Evolutionary conservation across 2,113 vertebrate genomes (phyloP), one percentile per base, ranked within the genome.

Genomic region (Crocuta crocuta): DNA sequence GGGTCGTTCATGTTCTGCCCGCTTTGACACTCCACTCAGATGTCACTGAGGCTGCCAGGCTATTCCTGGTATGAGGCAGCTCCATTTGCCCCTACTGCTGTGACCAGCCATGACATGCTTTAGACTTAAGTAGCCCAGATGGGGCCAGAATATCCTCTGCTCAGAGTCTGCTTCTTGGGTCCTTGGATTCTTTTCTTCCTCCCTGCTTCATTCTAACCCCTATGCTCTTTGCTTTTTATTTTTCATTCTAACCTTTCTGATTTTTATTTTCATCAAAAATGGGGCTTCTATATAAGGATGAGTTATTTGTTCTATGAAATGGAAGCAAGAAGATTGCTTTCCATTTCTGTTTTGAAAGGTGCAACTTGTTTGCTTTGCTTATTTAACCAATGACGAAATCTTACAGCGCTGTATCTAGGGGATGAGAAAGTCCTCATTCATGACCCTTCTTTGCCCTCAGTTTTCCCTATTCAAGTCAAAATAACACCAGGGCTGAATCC

Each of bases 291-390:
- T 24, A 53, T 28, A 74, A 87, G 48, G 74, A 23, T 68, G 35
- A 73, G 66, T 89, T 66, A 73, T 21, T 39, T 87, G 48, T 53
- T 88, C 53, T 88, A 21, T 74, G 45, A 89, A 82, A 91, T 55
- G 17, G n/a, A 89, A 84, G 73, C 3, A 85, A 84, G 53, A n/a
- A 66, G 48, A 73, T 4, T 55, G 28, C 43, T 89, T 93, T 71
- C 23, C 43, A 58, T 70, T 92, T 84, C 70, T 79, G 3, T 39
- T 55, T 65, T 85, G 45, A 45, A 85, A 79, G 33, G 73, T 79
- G 21, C 93, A 78, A 94, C 7, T 81, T 12, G 26, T 82, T 94
- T 7, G 0, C 48, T 89, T 78, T 97, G 21, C 39, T 85, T 79
- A 7, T 8, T 53, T 50, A 39, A 84, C 8, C 26, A 50, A n/a